Evolutionary conservation across 2,113 vertebrate species (phyloP).

Genomic region (Oophaga pumilio): DNA sequence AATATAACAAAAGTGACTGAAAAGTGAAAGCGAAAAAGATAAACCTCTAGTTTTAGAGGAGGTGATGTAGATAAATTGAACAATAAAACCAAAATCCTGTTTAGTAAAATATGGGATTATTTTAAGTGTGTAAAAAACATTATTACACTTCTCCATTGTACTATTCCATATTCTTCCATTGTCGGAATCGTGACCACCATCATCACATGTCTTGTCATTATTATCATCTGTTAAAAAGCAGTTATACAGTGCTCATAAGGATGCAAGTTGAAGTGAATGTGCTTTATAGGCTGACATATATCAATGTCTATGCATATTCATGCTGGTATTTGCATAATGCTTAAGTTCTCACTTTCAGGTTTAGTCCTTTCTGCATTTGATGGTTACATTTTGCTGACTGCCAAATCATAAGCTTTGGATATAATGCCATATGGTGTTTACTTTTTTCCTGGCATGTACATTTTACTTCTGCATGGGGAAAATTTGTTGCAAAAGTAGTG

Average conservation of each 20-base stretch:
- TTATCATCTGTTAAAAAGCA: neutral
- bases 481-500: neutral
- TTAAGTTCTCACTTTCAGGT: constrained; percentile 23
- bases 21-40: too few species aligned
- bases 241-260: neutral
- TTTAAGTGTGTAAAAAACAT: neutral
- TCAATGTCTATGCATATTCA: constrained; percentile 22
- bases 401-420: constrained; percentile 30
- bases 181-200: neutral
- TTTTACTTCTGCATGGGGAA: neutral
- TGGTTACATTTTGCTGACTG: constrained; percentile 35
- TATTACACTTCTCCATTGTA: neutral
- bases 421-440: constrained; percentile 20
- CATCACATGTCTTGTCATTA: neutral
- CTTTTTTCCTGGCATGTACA: neutral
- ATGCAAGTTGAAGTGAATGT: constrained; percentile 5
- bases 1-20: too few species aligned
- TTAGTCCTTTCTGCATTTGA: constrained; percentile 26
- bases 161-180: neutral
- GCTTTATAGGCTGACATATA: neutral
- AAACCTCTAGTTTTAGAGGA: too few species aligned
- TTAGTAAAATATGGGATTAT: too few species aligned
- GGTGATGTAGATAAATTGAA: too few species aligned
- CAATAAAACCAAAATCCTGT: too few species aligned
- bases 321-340: constrained; percentile 39